These are phyloP conservation scores for Denticeps clupeoides DNA, from an alignment of 2,797 vertebrate species.

Conservation along the genomic window DNA sequence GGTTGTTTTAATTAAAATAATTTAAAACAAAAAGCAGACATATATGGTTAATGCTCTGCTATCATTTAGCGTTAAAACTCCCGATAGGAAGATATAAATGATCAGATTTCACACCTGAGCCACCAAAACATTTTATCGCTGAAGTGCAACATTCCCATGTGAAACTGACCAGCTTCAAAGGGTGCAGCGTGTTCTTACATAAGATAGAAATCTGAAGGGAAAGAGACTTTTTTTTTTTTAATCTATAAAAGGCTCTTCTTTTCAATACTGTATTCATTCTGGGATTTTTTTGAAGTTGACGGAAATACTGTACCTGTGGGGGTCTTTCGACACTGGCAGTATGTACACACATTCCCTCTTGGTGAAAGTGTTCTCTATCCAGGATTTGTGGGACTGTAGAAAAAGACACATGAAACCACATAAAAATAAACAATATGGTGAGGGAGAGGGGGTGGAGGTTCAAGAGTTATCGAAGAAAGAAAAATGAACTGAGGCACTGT, in stretches of 20 bases:
- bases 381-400: slow-evolving; percentile 97
- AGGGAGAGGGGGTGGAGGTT: neutral
- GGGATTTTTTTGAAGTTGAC: neutral
- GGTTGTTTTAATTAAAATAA: too few species aligned
- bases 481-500: neutral
- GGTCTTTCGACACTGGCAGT: slow-evolving; percentile 97
- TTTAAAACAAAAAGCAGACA: too few species aligned
- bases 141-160: slow-evolving; percentile 2
- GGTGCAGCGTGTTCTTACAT: neutral
- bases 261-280: neutral
- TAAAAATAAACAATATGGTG: slow-evolving; percentile 1
- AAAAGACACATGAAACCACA: slow-evolving; percentile 36
- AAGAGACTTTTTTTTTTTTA: neutral
- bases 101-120: neutral
- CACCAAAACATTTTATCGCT: neutral
- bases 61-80: too few species aligned
- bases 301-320: slow-evolving; percentile 78
- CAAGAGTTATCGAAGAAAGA: neutral
- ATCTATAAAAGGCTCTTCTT: neutral
- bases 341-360: slow-evolving; percentile 99
- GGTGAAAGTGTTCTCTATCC: slow-evolving; percentile 99
- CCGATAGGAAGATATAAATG: neutral
- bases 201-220: neutral
- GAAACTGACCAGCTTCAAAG: neutral
- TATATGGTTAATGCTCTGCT: too few species aligned